phyloP scores from a whole-genome alignment of 2,797 vertebrate species.

The Eulemur mongoz region DNA sequence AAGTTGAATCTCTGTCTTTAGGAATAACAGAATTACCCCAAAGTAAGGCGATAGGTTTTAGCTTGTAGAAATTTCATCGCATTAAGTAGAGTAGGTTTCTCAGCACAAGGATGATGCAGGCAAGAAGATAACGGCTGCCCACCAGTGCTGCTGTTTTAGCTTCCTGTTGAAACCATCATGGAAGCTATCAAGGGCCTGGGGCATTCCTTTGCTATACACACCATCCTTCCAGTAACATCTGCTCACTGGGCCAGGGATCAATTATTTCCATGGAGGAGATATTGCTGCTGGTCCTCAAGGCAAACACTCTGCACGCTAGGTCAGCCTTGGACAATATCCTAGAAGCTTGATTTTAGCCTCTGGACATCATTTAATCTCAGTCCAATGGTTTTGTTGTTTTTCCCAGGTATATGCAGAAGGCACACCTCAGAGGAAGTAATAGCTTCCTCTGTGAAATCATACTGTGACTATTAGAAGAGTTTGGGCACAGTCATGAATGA shows the following conservation, averaged over 20 bases:
- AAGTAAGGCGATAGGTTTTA: background rate
- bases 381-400: background rate
- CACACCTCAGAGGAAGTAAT: background rate
- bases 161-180: background rate
- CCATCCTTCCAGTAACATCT: slow-evolving; percentile 48
- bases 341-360: slow-evolving; percentile 36
- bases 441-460: background rate
- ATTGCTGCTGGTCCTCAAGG: background rate
- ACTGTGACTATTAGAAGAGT: background rate
- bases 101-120: background rate
- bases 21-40: background rate
- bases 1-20: background rate
- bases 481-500: background rate
- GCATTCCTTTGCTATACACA: background rate
- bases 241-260: slow-evolving; percentile 15
- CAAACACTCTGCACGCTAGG: background rate
- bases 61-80: background rate
- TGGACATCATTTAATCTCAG: slow-evolving; percentile 44
- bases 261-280: background rate
- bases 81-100: background rate
- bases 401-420: background rate
- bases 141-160: background rate
- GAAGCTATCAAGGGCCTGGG: background rate
- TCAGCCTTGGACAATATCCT: slow-evolving; percentile 21
- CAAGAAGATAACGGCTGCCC: background rate